Percentiles rank a stretch among this genome's conserved stretches.
Evolutionary conservation across 2,797 vertebrate genomes (phyloP).

Genomic region (Rhabdomys pumilio): DNA sequence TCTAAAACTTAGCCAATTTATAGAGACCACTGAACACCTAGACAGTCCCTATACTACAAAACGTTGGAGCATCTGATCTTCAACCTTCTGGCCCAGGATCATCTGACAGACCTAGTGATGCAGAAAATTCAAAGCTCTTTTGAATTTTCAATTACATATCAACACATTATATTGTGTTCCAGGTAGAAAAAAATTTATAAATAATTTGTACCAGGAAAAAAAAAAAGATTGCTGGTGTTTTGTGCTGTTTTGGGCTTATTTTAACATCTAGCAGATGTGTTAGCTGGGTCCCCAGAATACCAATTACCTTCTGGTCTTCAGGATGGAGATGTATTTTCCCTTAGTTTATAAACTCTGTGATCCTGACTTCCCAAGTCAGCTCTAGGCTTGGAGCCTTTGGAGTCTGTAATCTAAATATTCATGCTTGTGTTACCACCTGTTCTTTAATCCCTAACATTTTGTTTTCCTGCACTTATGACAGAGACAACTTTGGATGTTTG

Average conservation of each 20-base stretch:
- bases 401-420: neutral
- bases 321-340: neutral
- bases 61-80: too few relatives aligned
- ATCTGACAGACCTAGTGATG: too few relatives aligned
- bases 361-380: neutral
- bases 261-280: neutral
- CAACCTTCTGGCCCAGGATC: too few relatives aligned
- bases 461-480: neutral
- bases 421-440: neutral
- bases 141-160: neutral
- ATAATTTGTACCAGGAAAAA: conserved; percentile 14
- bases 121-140: conserved; percentile 20
- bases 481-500: neutral
- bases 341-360: neutral
- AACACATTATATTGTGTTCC: conserved; percentile 33
- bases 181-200: conserved; percentile 2
- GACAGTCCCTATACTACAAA: too few relatives aligned
- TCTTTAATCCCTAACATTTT: neutral
- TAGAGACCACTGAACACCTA: too few relatives aligned
- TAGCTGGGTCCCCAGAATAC: neutral
- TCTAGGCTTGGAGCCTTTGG: neutral
- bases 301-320: neutral
- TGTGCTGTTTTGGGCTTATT: conserved; percentile 36
- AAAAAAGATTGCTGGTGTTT: neutral
- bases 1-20: too few relatives aligned